phyloP scores from a whole-genome alignment of 1,140 invertebrate species.

The Bathynomus jamesi region DNA sequence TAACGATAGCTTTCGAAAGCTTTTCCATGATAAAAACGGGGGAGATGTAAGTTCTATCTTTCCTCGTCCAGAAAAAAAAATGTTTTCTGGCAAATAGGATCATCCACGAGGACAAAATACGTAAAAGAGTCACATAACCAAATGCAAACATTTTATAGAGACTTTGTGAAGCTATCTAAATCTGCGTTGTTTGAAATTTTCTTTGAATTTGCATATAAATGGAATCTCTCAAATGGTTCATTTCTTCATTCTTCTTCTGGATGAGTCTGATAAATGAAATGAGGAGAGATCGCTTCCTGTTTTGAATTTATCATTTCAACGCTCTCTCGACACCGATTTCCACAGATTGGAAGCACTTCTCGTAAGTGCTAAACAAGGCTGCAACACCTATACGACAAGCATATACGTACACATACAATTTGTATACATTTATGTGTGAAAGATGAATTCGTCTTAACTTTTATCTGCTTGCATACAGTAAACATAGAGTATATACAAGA shows the following conservation, averaged over 20 bases:
- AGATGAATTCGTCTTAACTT: too few species aligned
- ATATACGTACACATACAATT: too few species aligned
- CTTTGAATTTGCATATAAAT: not conserved
- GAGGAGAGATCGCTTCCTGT: not conserved
- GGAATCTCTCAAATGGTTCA: not conserved
- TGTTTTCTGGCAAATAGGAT: not conserved
- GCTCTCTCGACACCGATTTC: not conserved
- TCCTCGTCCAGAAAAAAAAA: not conserved
- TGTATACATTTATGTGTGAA: too few species aligned
- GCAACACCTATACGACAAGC: too few species aligned
- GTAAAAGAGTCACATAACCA: not conserved
- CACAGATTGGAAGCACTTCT: not conserved
- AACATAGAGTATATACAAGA: too few species aligned
- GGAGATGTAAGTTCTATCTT: too few species aligned
- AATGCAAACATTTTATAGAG: not conserved
- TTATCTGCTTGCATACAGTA: too few species aligned
- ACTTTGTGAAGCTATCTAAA: not conserved
- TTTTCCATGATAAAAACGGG: too few species aligned
- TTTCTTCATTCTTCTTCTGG: not conserved
- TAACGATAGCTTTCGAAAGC: too few species aligned
- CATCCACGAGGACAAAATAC: not conserved
- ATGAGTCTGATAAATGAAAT: not conserved
- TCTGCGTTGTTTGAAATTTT: not conserved
- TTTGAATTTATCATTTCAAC: constrained; percentile 1
- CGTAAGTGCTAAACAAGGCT: not conserved